Base-by-base conservation (phyloP, 2,888 invertebrate species). In the Archaeoteleia sp. region DNA sequence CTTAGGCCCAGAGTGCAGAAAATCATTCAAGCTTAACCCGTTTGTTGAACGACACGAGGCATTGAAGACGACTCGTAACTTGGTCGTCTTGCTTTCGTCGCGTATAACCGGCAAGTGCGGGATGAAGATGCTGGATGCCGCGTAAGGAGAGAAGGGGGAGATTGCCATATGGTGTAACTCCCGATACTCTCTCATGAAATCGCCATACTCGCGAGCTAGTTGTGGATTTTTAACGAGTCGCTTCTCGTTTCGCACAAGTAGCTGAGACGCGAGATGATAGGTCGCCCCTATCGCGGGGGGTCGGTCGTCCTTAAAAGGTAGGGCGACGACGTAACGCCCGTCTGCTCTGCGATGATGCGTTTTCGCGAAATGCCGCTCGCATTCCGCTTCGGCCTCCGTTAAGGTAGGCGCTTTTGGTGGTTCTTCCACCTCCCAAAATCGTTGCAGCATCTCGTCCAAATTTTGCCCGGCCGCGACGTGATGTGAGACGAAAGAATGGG, bases 141-240 rank as follows among this genome's bases (percentile, higher is more conserved):
- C n/a, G n/a, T n/a, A n/a, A n/a, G n/a, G n/a, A n/a, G n/a, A n/a
- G n/a, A n/a, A n/a, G n/a, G n/a, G n/a, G n/a, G n/a, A n/a, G n/a
- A 8, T 6, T 27, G 7, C 10, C 74, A 74, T 71, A 60, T 76
- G 66, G 14, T 37, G 53, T 35, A 58, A 42, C n/a, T 32, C 20
- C 12, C 14, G 15, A 49, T 73, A 75, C 23, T 69, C 75, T 30
- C 9, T 51, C 66, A 72, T 67, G 48, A 73, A 75, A 25, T 29
- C 37, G 4, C 12, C 32, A 37, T 69, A 77, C n/a, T 77, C 62
- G 4, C 34, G 1, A 20, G 65, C 51, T 4, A 77, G 32, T 3
- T 69, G 51, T 2, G 62, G 57, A 35, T 78, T 67, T 27, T 51
- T 54, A 7, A 45, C 34, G 4, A 79, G 67, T 2, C 34, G 12